Evolutionary conservation across 2,888 invertebrate species (phyloP).

Genomic region (Meiosimyza platycephala): DNA sequence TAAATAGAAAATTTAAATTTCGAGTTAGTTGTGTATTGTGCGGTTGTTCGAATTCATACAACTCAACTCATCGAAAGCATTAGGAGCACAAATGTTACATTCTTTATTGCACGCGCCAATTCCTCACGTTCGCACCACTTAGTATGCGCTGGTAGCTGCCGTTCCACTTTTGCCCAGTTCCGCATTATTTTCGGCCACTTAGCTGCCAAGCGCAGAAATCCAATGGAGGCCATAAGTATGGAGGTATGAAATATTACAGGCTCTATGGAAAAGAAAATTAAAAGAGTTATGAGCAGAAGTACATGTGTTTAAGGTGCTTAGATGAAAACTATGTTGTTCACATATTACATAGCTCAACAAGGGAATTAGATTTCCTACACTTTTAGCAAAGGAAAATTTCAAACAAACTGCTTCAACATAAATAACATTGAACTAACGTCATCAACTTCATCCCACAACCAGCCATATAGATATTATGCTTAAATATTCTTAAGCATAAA

Average conservation of each 20-base stretch:
- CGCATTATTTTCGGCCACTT: conserved; percentile 62
- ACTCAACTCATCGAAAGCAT: conserved; percentile 57
- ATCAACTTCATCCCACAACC: no score
- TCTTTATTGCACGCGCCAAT: conserved; percentile 50
- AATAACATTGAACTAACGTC: no score
- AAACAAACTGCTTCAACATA: no score
- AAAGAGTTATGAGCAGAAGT: no score
- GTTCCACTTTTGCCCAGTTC: conserved; percentile 59
- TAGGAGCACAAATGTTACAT: conserved; percentile 53
- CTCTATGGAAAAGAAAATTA: conserved; percentile 47
- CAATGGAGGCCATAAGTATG: conserved; percentile 53
- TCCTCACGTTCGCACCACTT: conserved; percentile 49
- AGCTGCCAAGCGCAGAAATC: conserved; percentile 65
- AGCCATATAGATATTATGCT: no score
- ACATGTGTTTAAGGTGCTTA: no score
- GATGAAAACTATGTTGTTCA: no score
- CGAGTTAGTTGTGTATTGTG: background rate
- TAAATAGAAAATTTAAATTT: background rate
- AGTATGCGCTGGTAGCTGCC: conserved; percentile 49
- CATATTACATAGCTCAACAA: no score
- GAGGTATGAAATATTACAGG: conserved; percentile 61
- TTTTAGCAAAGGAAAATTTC: no score
- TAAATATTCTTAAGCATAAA: no score
- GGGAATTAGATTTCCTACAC: no score
- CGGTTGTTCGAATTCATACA: background rate